Evolutionary conservation across 2,888 invertebrate species (phyloP), one percentile per base, ranked within the genome.

Genomic region (Glyphotaelius pellucidus): DNA sequence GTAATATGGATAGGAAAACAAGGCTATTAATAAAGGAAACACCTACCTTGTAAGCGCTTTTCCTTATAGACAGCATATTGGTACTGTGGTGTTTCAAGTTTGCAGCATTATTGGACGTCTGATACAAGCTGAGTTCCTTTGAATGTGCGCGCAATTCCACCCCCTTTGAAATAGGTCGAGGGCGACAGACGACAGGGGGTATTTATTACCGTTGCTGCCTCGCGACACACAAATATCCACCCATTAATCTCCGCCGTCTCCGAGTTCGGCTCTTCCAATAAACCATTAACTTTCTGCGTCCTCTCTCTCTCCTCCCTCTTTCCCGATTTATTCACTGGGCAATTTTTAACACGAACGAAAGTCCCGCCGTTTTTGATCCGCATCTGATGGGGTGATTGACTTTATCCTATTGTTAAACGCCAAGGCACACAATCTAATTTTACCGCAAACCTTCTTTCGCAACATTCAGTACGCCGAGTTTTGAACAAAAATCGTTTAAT

Each of bases 151-250:
- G 80, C 81, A 31, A n/a, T 89, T 81, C 81, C 87, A 89, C 91
- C 92, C 92, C 92, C 90, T 91, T 91, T 92, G 92, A 92, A 89
- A 92, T 92, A 92, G 92, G 92, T 92, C 92, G 92, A 92, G 92
- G 92, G 92, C 79, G 42, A 81, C 31, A 89, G 32, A 80, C 19
- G 79, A 35, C 35, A 9, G 89, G 80, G 80, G 89, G 89, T 80
- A 89, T 80, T 80, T 89, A 80, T 89, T 80, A 42, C 89, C 42
- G 80, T 80, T 80, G 35, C 80, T 67, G 88, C 52, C 88, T 67
- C 88, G 88, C 88, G 88, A 88, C 88, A 88, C 88, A 88, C n/a
- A 88, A 88, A 88, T 88, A 79, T 88, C 88, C 32, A n/a, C 67
- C 88, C 88, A 88, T 88, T 88, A 88, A 88, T 88, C 88, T 88